A percentile compares a stretch with the other conserved stretches of the same genome.
These are phyloP conservation scores for Reticulitermes speratus DNA, from an alignment of 1,140 invertebrate genomes.

Conservation along the genomic window DNA sequence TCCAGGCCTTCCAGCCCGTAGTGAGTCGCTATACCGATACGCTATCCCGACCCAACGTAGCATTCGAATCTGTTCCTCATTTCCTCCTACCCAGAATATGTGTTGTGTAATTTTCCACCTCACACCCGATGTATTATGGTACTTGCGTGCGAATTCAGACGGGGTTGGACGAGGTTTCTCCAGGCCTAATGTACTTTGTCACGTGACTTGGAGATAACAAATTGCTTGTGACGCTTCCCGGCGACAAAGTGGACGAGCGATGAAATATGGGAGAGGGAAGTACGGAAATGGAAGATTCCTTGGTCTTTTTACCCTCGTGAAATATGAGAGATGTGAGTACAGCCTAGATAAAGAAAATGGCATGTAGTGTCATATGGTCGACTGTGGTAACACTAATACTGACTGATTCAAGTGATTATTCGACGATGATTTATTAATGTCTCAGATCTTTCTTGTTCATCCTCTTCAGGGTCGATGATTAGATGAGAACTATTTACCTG, in stretches of 20 bases:
- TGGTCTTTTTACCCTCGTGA: not conserved
- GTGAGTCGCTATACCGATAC: too few relatives aligned
- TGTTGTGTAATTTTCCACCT: too few relatives aligned
- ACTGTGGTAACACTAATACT: not conserved
- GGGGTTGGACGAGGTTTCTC: not conserved
- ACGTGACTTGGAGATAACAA: slow-evolving; percentile 1
- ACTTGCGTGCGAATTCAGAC: too few relatives aligned
- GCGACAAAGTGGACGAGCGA: slow-evolving; percentile 1
- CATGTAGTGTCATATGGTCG: not conserved
- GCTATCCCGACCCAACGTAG: too few relatives aligned
- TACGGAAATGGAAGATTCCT: not conserved
- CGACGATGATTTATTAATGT: too few relatives aligned
- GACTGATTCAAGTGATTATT: not conserved
- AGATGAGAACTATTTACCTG: too few relatives aligned
- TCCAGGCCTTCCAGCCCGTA: too few relatives aligned
- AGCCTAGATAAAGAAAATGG: not conserved
- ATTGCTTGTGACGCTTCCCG: not conserved
- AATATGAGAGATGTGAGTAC: not conserved
- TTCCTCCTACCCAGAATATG: too few relatives aligned
- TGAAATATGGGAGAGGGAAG: not conserved
- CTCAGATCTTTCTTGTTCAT: too few relatives aligned
- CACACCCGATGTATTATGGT: too few relatives aligned
- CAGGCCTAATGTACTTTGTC: not conserved
- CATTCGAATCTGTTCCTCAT: too few relatives aligned
- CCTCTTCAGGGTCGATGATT: too few relatives aligned